phyloP scores from a whole-genome alignment of 2,797 vertebrate species.

The Hoplostethus mediterraneus region DNA sequence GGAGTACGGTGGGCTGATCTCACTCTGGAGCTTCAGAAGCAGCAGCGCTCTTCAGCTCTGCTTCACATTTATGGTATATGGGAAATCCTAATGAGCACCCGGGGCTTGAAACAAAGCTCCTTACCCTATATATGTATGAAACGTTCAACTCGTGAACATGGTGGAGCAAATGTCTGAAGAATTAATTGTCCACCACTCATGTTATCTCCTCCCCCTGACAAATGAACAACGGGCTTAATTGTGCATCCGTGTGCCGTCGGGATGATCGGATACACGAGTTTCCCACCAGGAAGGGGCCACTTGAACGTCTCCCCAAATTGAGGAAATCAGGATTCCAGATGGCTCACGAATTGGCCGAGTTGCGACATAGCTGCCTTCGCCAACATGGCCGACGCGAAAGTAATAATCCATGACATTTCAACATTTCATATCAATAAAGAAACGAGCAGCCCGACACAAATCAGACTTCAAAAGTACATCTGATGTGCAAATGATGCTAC shows the following conservation, averaged over 20 bases:
- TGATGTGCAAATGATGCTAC: background rate
- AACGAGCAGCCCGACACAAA: too few species aligned
- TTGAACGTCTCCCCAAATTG: too few species aligned
- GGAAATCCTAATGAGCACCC: conserved; percentile 34
- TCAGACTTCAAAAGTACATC: too few species aligned
- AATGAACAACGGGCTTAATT: too few species aligned
- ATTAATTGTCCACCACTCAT: background rate
- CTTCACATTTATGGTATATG: background rate
- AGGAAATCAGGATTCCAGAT: background rate
- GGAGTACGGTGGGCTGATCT: conserved; percentile 47
- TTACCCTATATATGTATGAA: background rate
- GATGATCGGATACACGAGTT: too few species aligned
- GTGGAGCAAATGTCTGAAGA: background rate
- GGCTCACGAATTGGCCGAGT: background rate
- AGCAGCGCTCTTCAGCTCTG: background rate
- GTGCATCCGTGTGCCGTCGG: too few species aligned
- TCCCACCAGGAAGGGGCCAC: too few species aligned
- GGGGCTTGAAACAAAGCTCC: conserved; percentile 18
- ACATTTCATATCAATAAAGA: background rate
- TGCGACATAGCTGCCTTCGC: background rate
- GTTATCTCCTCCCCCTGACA: too few species aligned
- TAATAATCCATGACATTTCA: too few species aligned
- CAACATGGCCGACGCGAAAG: background rate
- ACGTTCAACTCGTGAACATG: background rate
- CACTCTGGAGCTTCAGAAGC: conserved; percentile 20